Evolutionary conservation across 2,797 vertebrate species (phyloP), one percentile per base, ranked within the genome.

Genomic region (Sebastes taczanowskii): DNA sequence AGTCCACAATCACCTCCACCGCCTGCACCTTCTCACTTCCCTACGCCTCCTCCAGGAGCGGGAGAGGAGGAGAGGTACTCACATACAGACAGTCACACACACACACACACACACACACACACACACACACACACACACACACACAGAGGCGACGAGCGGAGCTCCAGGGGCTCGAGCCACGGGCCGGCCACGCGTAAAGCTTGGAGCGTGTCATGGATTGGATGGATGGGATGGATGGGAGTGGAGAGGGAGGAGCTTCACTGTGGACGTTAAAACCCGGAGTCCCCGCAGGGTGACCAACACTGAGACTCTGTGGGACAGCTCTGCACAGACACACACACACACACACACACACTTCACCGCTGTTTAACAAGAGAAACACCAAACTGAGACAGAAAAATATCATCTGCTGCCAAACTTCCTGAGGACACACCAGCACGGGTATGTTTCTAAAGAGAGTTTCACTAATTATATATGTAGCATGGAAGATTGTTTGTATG

Each of bases 131-230:
- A 72, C 85, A 46, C 74, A 38, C 79, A 38, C 74, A 49, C 77
- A 58, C 78, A 61, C 84, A 29, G 78, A 53, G 56, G 22, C 58
- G 38, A 60, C 25, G n/a, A 77, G 69, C 46, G 49, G 67, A 68
- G 76, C 81, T 67, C 34, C 30, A 16, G 66, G 68, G 62, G 66
- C 60, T 73, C 20, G 42, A 88, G 94, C 91, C 96, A 96, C 95
- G 95, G 94, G 96, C 88, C 92, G 88, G 95, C 93, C 96, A 96
- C 96, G 95, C 93, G 95, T 89, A 71, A 71, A 74, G 77, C 78
- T 20, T 77, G 13, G 34, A 42, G 55, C 55, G 72, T 86, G 82
- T 88, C 82, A 65, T 46, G 42, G 67, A 81, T 46, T 46, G 42
- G 67, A 81, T 46, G 42, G 42, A 42, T 70, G 60, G 71, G 84